Conservation (phyloP, 2,888 invertebrate species). For the Salpingus planirostris region DNA sequence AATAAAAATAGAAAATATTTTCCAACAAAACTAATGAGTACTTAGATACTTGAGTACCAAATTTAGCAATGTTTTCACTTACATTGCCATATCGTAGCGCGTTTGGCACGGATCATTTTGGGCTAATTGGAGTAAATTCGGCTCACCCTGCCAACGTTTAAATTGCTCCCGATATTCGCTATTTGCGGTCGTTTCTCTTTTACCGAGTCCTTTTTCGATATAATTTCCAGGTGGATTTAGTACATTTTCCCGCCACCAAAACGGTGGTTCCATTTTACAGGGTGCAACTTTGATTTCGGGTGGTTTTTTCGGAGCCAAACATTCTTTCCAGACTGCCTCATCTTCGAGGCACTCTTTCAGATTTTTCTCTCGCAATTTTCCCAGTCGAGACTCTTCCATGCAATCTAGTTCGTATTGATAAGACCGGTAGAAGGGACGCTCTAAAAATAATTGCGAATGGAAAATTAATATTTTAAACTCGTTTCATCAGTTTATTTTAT, state of each 20-base stretch:
- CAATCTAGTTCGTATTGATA: slow-evolving; percentile 51
- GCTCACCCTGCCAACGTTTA: slow-evolving; percentile 45
- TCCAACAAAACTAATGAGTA: no score
- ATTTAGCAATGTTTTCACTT: no score
- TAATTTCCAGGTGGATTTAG: no score
- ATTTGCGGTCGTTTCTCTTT: slow-evolving; percentile 4
- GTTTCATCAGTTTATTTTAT: no score
- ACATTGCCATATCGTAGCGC: slow-evolving; percentile 32
- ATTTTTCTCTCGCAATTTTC: slow-evolving; percentile 32
- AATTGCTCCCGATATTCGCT: neutral
- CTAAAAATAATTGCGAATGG: slow-evolving; percentile 21
- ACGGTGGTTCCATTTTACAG: slow-evolving; percentile 27
- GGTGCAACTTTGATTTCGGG: slow-evolving; percentile 17
- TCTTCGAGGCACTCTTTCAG: slow-evolving; percentile 9
- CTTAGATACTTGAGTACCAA: no score
- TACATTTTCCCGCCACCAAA: slow-evolving; percentile 34
- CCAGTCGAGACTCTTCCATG: slow-evolving; percentile 39
- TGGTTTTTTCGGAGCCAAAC: slow-evolving; percentile 13
- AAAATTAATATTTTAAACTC: no score
- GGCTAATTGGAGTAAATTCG: slow-evolving; percentile 29
- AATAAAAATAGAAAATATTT: no score
- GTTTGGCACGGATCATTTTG: slow-evolving; percentile 32
- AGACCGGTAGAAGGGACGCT: slow-evolving; percentile 46
- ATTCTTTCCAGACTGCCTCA: no score
- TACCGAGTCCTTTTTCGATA: slow-evolving; percentile 2